phyloP scores from a whole-genome alignment of 2,888 invertebrate genomes.

The Priocnemis perturbator region DNA sequence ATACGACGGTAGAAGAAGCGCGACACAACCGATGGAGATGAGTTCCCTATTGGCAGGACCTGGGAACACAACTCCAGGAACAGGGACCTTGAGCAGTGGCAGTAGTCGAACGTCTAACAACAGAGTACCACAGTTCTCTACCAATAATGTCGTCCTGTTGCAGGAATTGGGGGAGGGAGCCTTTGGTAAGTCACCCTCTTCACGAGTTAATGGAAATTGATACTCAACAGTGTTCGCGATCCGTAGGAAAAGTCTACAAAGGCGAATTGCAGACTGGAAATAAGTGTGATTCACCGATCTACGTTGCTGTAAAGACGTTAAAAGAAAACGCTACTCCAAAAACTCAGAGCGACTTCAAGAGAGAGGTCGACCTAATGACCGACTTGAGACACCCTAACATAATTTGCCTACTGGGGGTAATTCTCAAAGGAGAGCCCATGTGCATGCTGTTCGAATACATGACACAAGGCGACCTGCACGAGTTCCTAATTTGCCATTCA shows the following conservation, averaged over 20 bases:
- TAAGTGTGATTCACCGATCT: constrained; percentile 80
- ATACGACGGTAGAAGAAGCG: constrained; percentile 84
- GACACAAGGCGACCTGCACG: constrained; percentile 97
- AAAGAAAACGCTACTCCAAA: constrained; percentile 95
- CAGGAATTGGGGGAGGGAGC: constrained; percentile 97
- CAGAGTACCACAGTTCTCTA: constrained; percentile 89
- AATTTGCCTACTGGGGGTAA: constrained; percentile 94
- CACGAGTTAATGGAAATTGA: not conserved
- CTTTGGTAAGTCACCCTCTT: constrained; percentile 81
- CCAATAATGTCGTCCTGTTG: constrained; percentile 89
- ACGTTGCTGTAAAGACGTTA: constrained; percentile 95
- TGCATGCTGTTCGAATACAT: constrained; percentile 99
- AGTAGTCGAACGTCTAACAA: constrained; percentile 76
- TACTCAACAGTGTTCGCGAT: not conserved
- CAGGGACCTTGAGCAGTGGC: constrained; percentile 76
- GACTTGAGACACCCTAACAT: constrained; percentile 97
- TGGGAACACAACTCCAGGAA: constrained; percentile 76
- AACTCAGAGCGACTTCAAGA: constrained; percentile 92
- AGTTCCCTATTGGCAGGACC: constrained; percentile 83
- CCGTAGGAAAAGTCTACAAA: constrained; percentile 93
- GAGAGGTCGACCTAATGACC: constrained; percentile 96
- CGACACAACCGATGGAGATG: constrained; percentile 89
- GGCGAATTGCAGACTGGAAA: constrained; percentile 87
- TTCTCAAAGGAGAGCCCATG: constrained; percentile 90
- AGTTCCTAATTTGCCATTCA: constrained; percentile 93